Evolutionary conservation across 2,797 vertebrate genomes (phyloP).

Genomic region (Falco cherrug): DNA sequence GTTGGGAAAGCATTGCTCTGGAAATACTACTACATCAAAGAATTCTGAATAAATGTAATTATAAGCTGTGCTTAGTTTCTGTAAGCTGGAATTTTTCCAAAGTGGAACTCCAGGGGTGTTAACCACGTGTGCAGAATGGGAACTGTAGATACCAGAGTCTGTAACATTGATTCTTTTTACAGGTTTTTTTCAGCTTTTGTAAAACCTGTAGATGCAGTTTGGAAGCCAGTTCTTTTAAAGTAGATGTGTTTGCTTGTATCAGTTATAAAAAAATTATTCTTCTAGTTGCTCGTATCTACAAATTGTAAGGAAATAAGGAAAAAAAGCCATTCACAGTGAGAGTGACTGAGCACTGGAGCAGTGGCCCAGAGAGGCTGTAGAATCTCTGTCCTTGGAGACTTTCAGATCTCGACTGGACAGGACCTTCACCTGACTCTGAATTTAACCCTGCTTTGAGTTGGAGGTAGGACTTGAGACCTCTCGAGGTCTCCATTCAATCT

Average conservation of each 20-base stretch:
- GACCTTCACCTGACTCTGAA: neutral
- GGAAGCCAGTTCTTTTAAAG: neutral
- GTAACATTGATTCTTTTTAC: neutral
- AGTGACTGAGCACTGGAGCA: neutral
- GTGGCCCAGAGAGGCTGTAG: neutral
- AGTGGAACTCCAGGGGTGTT: neutral
- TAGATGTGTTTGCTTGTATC: neutral
- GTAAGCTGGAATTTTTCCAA: neutral
- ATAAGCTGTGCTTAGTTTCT: neutral
- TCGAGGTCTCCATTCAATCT: neutral
- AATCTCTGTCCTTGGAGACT: neutral
- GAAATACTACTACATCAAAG: neutral
- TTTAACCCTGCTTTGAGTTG: neutral
- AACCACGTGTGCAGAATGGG: neutral
- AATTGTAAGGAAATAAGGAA: neutral
- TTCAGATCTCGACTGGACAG: neutral
- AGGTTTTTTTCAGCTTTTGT: neutral
- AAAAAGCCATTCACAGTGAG: neutral
- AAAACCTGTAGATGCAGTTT: neutral
- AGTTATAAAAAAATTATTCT: neutral
- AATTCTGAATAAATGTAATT: neutral
- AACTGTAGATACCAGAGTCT: rapidly evolving
- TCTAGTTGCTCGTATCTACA: neutral
- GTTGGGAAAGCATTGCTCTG: neutral
- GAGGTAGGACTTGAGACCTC: neutral